These are phyloP conservation scores for Cosmia pyralina DNA, from an alignment of 2,888 invertebrate species.

Conservation along the genomic window DNA sequence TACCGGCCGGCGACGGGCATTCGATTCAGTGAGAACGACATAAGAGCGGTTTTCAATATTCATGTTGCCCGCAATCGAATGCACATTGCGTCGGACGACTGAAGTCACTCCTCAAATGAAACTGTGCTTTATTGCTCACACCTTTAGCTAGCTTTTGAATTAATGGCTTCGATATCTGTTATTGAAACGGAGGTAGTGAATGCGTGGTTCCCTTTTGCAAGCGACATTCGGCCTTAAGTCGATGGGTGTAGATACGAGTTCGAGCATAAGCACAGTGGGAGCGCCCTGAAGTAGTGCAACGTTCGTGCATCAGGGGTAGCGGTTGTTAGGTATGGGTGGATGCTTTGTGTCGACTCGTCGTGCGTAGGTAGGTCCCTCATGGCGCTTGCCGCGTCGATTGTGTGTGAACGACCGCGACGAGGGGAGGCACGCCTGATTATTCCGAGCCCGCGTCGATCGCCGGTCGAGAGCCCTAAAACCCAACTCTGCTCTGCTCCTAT, in stretches of 20 bases:
- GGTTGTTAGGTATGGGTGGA: constrained; percentile 83
- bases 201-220: constrained; percentile 63
- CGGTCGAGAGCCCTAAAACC: constrained; percentile 85
- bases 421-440: constrained; percentile 88
- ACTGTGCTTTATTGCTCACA: constrained; percentile 77
- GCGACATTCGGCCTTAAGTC: constrained; percentile 50
- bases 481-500: constrained; percentile 71
- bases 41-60: constrained; percentile 88
- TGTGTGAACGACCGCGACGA: constrained; percentile 89
- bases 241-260: constrained; percentile 66
- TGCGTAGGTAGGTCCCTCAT: constrained; percentile 86
- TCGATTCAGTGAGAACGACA: constrained; percentile 81
- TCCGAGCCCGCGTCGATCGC: constrained; percentile 84
- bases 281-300: constrained; percentile 74
- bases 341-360: constrained; percentile 83
- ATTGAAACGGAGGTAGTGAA: constrained; percentile 76
- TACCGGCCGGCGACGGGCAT: constrained; percentile 75
- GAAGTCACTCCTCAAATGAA: constrained; percentile 69
- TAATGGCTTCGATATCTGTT: constrained; percentile 65
- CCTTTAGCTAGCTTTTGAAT: constrained; percentile 76
- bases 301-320: constrained; percentile 79
- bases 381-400: constrained; percentile 84
- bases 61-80: constrained; percentile 81
- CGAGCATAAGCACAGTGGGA: constrained; percentile 30
- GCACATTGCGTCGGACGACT: constrained; percentile 82